Conservation (phyloP, 2,888 invertebrate genomes). For the Leistus spinibarbis region DNA sequence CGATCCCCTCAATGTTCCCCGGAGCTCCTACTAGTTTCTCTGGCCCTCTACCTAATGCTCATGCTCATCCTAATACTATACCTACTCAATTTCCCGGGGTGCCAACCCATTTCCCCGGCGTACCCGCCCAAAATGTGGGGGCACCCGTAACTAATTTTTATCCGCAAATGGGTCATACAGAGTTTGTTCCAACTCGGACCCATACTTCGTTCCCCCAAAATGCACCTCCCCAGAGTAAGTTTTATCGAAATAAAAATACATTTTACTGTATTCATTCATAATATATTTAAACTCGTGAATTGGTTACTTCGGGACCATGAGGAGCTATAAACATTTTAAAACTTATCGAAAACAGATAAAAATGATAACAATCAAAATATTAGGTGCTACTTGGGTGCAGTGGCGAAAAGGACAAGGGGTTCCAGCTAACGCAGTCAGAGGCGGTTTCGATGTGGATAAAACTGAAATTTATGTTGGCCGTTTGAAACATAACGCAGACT, state of each 20-base stretch:
- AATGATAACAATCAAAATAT: neutral
- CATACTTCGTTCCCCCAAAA: neutral
- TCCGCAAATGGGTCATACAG: neutral
- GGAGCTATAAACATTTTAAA: neutral
- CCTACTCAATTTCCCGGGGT: neutral
- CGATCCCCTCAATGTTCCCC: neutral
- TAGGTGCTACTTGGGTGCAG: constrained; percentile 58
- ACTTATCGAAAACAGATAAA: neutral
- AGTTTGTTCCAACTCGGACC: neutral
- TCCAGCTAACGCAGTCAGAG: constrained; percentile 62
- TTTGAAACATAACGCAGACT: constrained; percentile 68
- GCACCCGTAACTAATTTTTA: neutral
- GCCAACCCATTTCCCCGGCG: neutral
- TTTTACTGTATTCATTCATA: neutral
- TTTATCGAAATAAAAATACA: neutral
- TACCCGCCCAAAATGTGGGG: neutral
- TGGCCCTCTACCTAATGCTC: constrained; percentile 3
- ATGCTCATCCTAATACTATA: neutral
- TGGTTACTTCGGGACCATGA: neutral
- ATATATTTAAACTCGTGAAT: neutral
- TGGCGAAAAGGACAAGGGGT: constrained; percentile 57
- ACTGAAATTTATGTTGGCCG: constrained; percentile 76
- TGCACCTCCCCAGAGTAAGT: neutral
- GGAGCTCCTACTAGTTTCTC: neutral
- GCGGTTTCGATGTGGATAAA: constrained; percentile 75